phyloP scores from a whole-genome alignment of 2,797 vertebrate species.

The Tokudaia muenninki region DNA sequence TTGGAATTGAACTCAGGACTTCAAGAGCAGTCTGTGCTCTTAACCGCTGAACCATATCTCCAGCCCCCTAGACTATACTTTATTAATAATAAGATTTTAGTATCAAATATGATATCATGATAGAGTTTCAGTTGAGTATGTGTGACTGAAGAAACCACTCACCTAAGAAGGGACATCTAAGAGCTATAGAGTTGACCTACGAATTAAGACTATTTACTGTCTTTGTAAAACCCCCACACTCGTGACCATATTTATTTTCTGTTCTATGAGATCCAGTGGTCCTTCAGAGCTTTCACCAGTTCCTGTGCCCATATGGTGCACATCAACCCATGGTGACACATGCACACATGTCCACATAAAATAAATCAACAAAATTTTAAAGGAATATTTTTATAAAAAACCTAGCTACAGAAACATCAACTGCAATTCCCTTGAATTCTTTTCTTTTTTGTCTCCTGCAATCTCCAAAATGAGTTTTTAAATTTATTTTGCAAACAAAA shows the following conservation, averaged over 20 bases:
- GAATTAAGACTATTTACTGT: background rate
- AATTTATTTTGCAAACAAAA: background rate
- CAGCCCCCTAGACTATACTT: background rate
- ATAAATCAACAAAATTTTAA: background rate
- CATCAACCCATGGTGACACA: background rate
- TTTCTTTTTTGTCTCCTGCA: slow-evolving; percentile 27
- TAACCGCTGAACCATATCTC: too few species aligned
- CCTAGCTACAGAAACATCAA: background rate
- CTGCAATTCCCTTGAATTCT: background rate
- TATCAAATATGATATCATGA: background rate
- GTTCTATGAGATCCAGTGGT: background rate
- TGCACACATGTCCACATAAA: background rate
- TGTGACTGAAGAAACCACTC: background rate
- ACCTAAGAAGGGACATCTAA: background rate
- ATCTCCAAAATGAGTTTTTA: background rate
- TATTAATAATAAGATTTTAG: background rate
- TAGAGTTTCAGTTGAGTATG: background rate
- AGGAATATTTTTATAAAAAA: background rate
- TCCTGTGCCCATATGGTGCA: background rate
- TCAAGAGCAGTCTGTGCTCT: too few species aligned
- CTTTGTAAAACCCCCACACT: background rate
- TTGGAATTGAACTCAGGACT: too few species aligned
- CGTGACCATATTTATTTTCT: background rate
- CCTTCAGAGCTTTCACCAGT: background rate
- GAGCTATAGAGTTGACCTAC: background rate